phyloP scores from a whole-genome alignment of 2,888 invertebrate genomes.

The Hyppa rectilinea region DNA sequence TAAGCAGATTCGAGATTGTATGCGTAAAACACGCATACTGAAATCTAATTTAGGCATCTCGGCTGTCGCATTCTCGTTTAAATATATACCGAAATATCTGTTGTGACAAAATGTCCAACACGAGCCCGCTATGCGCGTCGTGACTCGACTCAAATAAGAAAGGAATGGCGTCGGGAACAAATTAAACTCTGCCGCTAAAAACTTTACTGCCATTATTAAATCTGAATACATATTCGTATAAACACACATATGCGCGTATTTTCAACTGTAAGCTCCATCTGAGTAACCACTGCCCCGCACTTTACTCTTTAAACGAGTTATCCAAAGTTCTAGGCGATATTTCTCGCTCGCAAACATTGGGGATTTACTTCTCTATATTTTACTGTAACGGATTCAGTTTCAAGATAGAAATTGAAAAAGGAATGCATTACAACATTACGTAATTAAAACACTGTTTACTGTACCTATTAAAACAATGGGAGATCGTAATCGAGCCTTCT shows the following conservation, averaged over 20 bases:
- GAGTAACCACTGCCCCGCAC: conserved; percentile 24
- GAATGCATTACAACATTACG: not conserved
- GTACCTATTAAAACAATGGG: not conserved
- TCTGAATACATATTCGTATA: conserved; percentile 39
- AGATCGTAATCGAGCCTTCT: not conserved
- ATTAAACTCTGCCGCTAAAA: conserved; percentile 44
- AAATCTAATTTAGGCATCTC: conserved; percentile 57
- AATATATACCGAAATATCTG: conserved; percentile 51
- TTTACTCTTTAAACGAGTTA: conserved; percentile 26
- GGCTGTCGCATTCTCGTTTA: conserved; percentile 53
- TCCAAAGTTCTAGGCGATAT: conserved; percentile 30
- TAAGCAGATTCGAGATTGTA: conserved; percentile 35
- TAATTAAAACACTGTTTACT: not conserved
- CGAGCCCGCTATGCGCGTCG: conserved; percentile 38
- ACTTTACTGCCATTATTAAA: conserved; percentile 56
- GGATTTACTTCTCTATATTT: not conserved
- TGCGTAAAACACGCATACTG: conserved; percentile 30
- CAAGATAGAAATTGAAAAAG: not conserved
- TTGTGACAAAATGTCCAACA: conserved; percentile 51
- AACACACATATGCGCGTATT: conserved; percentile 9
- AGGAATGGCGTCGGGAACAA: conserved; percentile 44
- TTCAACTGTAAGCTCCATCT: conserved; percentile 10
- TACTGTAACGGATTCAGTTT: conserved; percentile 1
- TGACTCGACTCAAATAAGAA: conserved; percentile 58
- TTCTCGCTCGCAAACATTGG: conserved; percentile 18